Base-by-base conservation (phyloP, 2,113 vertebrate species). In the Epinephelus lanceolatus region DNA sequence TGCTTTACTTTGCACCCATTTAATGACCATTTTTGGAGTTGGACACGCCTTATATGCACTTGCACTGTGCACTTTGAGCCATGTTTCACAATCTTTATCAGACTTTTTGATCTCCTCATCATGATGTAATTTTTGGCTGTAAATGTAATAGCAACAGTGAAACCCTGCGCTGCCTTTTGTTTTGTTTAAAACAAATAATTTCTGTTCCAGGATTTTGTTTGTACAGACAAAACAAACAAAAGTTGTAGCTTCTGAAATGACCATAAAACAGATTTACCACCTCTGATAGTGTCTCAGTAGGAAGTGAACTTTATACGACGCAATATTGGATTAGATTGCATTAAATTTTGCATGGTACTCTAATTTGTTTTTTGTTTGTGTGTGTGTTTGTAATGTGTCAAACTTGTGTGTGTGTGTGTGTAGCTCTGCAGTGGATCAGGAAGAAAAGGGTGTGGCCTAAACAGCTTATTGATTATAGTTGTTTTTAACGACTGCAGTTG, bases 401-500 rank as follows among this genome's bases (percentile, higher is more conserved):
- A 49, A 33, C 33, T 33, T 71, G 19, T 75, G 30, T 37, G 25
- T 59, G 53, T 45, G 53, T 25, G 52, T 57, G 69, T 63, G 81
- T 23, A 49, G 21, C 53, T 84, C 70, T 91, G 84, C 85, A 86
- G 83, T 47, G 71, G 81, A 30, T 57, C 42, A 61, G 25, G 68
- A 10, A 4, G 37, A 51, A 51, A 62, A 40, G 88, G 88, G 87
- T 56, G 80, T 85, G 82, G 80, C 61, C 75, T 77, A 60, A 88
- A 83, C 79, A 67, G 83, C 73, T 68, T 82, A 91, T 93, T 78
- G 91, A 92, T 88, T 76, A 67, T 74, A 66, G 85, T 30, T 47
- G 67, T 84, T 45, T 87, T 91, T 81, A 89, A 88, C 53, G 78
- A 90, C 89, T 93, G 87, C 91, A 85, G 89, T 81, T 83, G 91